Evolutionary conservation across 2,797 vertebrate species (phyloP).

Genomic region (Stomatorhinus walkeri): DNA sequence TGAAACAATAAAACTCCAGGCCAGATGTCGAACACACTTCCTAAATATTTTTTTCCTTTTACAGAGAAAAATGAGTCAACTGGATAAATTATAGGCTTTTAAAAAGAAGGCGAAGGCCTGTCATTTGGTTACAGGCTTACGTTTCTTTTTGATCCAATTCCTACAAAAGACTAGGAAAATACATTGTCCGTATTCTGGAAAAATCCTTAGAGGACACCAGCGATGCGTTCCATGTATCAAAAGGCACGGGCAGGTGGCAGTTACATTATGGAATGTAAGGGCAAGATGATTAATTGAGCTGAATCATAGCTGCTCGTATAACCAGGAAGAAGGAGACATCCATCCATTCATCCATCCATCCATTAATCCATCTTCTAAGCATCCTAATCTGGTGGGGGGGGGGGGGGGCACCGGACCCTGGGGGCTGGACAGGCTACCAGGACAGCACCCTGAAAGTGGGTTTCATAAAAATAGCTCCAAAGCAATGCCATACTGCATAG

Average conservation of each 20-base stretch:
- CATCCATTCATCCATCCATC: background rate
- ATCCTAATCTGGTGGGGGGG: background rate
- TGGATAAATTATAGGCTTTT: background rate
- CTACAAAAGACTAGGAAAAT: background rate
- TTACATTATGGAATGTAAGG: background rate
- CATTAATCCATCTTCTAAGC: background rate
- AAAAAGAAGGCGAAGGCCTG: background rate
- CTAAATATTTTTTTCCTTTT: background rate
- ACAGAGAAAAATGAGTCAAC: background rate
- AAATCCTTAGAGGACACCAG: conserved; percentile 2
- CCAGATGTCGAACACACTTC: background rate
- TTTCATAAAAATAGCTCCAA: background rate
- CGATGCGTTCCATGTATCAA: background rate
- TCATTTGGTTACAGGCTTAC: background rate
- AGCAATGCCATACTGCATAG: background rate
- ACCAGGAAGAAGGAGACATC: background rate
- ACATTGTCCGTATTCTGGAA: background rate
- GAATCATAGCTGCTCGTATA: background rate
- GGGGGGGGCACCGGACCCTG: background rate
- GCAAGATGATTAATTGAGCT: background rate
- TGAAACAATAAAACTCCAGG: background rate
- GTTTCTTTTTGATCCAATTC: background rate
- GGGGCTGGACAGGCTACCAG: background rate
- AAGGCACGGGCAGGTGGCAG: background rate
- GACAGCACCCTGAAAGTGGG: background rate